Percentiles rank a stretch among this genome's conserved stretches.
Evolutionary conservation across 2,113 vertebrate genomes (phyloP).

Genomic region (Bucco capensis): DNA sequence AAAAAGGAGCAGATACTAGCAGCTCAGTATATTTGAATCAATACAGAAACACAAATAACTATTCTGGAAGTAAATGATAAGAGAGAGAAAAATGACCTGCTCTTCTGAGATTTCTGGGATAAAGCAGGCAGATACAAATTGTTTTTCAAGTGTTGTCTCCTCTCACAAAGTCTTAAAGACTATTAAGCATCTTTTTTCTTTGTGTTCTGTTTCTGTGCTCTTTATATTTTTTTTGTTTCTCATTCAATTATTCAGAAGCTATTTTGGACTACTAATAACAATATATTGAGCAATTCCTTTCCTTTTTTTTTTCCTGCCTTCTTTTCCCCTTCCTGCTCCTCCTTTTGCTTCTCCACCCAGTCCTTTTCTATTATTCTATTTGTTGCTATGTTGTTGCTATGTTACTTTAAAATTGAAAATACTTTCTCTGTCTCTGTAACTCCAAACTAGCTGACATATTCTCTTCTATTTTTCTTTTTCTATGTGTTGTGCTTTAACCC

Average conservation of each 20-base stretch:
- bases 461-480: background rate
- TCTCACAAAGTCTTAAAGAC: background rate
- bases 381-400: background rate
- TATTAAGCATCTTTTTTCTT: background rate
- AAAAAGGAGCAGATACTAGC: background rate
- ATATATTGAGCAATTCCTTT: background rate
- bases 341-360: accelerated
- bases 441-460: background rate
- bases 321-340: background rate
- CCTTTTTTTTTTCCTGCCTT: background rate
- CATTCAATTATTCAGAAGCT: background rate
- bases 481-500: background rate
- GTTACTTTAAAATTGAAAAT: background rate
- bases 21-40: background rate
- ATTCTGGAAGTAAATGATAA: background rate
- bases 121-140: background rate
- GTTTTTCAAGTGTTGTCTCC: background rate
- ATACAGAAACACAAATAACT: background rate
- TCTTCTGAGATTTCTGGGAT: background rate
- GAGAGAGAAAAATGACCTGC: background rate
- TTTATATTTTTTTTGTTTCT: background rate
- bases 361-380: background rate
- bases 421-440: background rate
- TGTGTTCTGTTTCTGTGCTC: background rate
- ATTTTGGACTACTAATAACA: background rate